Evolutionary conservation across 2,797 vertebrate genomes (phyloP), one percentile per base, ranked within the genome.

Genomic region (Rhinatrema bivittatum): DNA sequence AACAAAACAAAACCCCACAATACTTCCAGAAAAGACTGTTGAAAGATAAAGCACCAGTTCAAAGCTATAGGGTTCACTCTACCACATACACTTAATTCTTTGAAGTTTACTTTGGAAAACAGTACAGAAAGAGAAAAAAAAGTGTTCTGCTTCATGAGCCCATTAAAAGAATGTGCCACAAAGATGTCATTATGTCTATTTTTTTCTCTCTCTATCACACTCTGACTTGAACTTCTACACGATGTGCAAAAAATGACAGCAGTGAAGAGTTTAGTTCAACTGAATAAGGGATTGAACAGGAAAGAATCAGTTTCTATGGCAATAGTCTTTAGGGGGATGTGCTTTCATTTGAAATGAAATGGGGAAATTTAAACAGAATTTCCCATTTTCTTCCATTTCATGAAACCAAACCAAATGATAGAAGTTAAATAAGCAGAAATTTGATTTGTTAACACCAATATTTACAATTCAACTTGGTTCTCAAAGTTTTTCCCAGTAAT

Each of bases 21-120:
- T 59, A 24, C 28, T 34, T 26, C 35, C 31, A 30, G 28, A 41
- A n/a, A 8, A 37, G n/a, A 7, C 50, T 65, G 41, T 24, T 31
- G 27, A 23, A 40, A 50, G 34, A 16, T 20, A 19, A 39, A 40
- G 10, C 7, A 15, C 0, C 1, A 28, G 37, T n/a, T 46, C 11
- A n/a, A n/a, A 20, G 14, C 9, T n/a, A n/a, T 1, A 2, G 25
- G 13, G 22, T 40, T 16, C 5, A 3, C 3, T 7, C n/a, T 6
- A n/a, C 30, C 29, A 15, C 6, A 5, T 35, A 13, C 16, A 17
- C 11, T n/a, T 16, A 25, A 42, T 16, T n/a, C 7, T 39, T 17
- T 7, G 11, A 2, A 28, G 14, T 7, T 23, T 3, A 15, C 6
- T 6, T n/a, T 35, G n/a, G 5, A 25, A 47, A 42, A 30, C 5